These are phyloP conservation scores for Morinoia aosen DNA, from an alignment of 2,888 invertebrate genomes.

Conservation along the genomic window DNA sequence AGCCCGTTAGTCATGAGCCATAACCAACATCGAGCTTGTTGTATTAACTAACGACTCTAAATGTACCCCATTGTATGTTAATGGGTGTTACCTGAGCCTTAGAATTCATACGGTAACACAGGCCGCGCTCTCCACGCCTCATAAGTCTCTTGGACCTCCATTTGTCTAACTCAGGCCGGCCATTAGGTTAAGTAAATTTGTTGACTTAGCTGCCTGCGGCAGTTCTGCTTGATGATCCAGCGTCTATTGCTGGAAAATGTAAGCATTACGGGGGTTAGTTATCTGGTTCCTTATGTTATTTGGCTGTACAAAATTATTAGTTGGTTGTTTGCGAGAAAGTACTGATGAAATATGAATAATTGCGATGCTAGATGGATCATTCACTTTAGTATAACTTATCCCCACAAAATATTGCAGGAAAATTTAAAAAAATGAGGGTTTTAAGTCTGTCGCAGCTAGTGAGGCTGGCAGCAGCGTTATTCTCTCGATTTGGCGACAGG, in stretches of 20 bases:
- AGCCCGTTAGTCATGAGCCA: background rate
- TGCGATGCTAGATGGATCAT: background rate
- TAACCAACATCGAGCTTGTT: slow-evolving; percentile 2
- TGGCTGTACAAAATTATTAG: background rate
- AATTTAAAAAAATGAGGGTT: background rate
- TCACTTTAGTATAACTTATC: background rate
- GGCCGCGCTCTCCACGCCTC: background rate
- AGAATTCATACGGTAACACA: slow-evolving; percentile 32
- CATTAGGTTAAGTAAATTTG: background rate
- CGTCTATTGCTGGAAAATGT: background rate
- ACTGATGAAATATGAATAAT: background rate
- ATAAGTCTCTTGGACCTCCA: slow-evolving; percentile 21
- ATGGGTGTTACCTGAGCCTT: background rate
- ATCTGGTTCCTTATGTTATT: background rate
- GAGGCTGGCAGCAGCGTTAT: background rate
- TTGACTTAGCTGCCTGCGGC: background rate
- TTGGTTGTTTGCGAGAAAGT: background rate
- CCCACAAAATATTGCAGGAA: background rate
- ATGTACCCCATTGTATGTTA: slow-evolving; percentile 41
- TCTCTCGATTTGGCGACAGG: too few species aligned
- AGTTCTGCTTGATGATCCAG: background rate
- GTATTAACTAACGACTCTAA: slow-evolving; percentile 6
- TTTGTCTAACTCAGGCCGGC: slow-evolving; percentile 4
- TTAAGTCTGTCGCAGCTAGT: background rate
- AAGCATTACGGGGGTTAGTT: background rate